phyloP scores from a whole-genome alignment of 2,113 vertebrate species.

The Vidua chalybeata region DNA sequence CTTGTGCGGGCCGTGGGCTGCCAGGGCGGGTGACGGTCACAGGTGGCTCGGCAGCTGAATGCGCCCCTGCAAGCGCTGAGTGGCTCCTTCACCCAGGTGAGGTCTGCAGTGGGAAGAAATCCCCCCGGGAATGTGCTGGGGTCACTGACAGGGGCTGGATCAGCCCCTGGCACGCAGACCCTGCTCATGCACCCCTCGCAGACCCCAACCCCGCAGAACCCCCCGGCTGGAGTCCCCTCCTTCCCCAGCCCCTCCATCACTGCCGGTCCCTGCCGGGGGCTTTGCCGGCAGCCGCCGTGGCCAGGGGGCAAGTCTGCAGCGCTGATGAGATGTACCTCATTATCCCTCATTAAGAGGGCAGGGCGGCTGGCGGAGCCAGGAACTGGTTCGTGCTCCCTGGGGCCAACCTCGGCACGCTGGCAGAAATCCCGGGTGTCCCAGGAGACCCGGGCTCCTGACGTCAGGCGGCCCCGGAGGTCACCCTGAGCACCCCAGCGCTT shows the following conservation, averaged over 20 bases:
- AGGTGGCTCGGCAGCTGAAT: background rate
- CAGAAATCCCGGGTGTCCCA: background rate
- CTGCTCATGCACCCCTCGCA: fast-evolving
- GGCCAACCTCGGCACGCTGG: slow-evolving; percentile 18
- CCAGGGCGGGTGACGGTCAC: background rate
- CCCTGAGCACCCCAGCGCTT: background rate
- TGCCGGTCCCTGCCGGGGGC: background rate
- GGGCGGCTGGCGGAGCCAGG: slow-evolving; percentile 2
- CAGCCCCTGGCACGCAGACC: fast-evolving
- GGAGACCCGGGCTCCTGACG: background rate
- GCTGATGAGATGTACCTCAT: slow-evolving; percentile 16
- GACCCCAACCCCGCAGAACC: background rate
- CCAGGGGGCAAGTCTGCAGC: slow-evolving; percentile 27
- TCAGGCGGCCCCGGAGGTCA: background rate
- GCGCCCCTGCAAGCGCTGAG: background rate
- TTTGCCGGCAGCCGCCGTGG: background rate
- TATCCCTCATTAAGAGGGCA: slow-evolving; percentile 38
- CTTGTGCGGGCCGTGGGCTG: background rate
- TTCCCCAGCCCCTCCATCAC: background rate
- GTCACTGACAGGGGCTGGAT: background rate
- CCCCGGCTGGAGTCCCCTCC: background rate
- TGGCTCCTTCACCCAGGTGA: background rate
- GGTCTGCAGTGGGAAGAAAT: background rate
- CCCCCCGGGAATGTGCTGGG: fast-evolving
- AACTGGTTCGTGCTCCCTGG: slow-evolving; percentile 31